A percentile compares a stretch with the other conserved stretches of the same genome.
These are phyloP conservation scores for Calonectris borealis DNA, from an alignment of 2,113 vertebrate species.

Conservation along the genomic window DNA sequence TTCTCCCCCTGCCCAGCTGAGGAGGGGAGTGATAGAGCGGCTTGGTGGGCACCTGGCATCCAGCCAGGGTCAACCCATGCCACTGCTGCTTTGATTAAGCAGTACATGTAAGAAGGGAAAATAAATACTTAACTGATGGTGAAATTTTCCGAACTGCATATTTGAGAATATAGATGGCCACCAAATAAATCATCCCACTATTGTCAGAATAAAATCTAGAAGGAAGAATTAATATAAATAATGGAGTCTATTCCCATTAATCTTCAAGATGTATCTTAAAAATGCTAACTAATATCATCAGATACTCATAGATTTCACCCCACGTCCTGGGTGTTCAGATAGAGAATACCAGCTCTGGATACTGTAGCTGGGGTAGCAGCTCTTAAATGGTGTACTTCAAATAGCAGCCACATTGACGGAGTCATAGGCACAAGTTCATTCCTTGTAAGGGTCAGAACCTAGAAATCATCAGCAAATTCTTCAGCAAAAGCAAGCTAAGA, in stretches of 20 bases:
- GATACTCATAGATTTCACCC: slow-evolving; percentile 64
- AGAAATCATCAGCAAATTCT: not conserved
- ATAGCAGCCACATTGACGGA: slow-evolving; percentile 56
- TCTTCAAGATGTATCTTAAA: not conserved
- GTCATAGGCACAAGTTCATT: slow-evolving; percentile 48
- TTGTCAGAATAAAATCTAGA: not conserved
- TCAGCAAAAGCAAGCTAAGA: not conserved
- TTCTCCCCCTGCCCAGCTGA: not conserved
- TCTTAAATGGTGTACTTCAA: slow-evolving; percentile 58
- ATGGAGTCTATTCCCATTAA: not conserved
- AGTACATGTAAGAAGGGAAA: not conserved
- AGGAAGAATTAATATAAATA: not conserved
- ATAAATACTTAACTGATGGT: not conserved
- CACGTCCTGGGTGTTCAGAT: slow-evolving; percentile 59
- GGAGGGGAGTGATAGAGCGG: not conserved
- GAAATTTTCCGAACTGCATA: not conserved
- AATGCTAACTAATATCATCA: not conserved
- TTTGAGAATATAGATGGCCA: not conserved
- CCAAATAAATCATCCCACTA: not conserved
- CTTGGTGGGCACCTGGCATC: not conserved
- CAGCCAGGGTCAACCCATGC: not conserved
- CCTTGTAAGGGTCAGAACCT: slow-evolving; percentile 66
- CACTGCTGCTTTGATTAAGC: not conserved
- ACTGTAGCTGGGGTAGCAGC: slow-evolving; percentile 48
- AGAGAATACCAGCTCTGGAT: slow-evolving; percentile 62